phyloP scores from a whole-genome alignment of 2,888 invertebrate species.

The Ellobium chinense region DNA sequence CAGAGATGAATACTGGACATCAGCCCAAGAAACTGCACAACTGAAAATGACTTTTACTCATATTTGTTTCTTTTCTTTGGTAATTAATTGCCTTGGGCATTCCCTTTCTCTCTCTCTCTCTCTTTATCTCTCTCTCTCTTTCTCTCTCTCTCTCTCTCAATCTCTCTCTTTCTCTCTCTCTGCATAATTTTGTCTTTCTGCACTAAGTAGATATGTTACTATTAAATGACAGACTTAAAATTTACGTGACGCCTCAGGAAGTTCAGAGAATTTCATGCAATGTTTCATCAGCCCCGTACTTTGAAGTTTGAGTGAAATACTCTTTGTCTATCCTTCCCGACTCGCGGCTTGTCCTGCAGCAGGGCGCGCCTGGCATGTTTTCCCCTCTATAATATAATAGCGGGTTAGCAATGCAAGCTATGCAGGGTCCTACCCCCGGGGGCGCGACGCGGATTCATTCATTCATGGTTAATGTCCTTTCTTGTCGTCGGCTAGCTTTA shows the following conservation, averaged over 20 bases:
- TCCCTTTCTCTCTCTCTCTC: constrained; percentile 2
- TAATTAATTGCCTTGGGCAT: neutral
- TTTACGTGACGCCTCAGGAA: too few species aligned
- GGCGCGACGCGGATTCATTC: neutral
- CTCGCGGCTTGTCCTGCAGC: neutral
- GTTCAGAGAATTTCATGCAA: too few species aligned
- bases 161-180: neutral
- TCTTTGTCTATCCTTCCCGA: neutral
- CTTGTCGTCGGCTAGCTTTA: neutral
- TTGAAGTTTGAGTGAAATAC: neutral
- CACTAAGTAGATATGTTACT: too few species aligned
- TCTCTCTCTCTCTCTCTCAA: neutral
- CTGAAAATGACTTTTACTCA: neutral
- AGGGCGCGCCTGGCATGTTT: neutral
- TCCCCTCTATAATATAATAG: neutral
- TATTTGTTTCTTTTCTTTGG: neutral
- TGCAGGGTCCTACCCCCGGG: neutral
- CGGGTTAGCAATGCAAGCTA: neutral
- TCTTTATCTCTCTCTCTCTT: neutral
- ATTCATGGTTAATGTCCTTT: neutral
- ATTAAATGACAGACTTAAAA: too few species aligned
- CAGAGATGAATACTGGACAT: too few species aligned
- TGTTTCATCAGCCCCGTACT: too few species aligned
- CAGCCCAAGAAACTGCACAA: too few species aligned
- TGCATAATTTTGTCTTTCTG: neutral